A percentile compares a stretch with the other conserved stretches of the same genome.
These are phyloP conservation scores for Caenorhabditis auriculariae DNA, from an alignment of 2,888 invertebrate species.

Conservation along the genomic window DNA sequence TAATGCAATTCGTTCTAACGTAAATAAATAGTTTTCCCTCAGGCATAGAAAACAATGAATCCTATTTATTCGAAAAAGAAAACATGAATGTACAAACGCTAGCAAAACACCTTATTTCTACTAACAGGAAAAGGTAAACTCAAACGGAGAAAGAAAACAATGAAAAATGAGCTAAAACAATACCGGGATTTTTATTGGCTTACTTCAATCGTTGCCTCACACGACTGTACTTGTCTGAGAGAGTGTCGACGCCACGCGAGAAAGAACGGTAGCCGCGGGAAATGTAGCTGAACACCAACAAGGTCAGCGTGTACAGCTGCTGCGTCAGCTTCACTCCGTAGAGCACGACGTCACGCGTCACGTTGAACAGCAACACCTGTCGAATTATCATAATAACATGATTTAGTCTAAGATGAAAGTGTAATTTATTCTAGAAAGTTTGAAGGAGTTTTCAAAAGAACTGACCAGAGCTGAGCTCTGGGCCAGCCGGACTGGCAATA, in stretches of 20 bases:
- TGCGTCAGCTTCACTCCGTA: conserved; percentile 50
- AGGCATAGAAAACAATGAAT: background rate
- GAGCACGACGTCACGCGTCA: conserved; percentile 50
- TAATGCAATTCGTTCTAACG: background rate
- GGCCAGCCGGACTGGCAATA: no score
- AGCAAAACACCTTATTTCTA: background rate
- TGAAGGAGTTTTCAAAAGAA: no score
- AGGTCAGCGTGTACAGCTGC: conserved; percentile 45
- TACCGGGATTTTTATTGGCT: conserved; percentile 1
- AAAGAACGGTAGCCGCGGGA: conserved; percentile 45
- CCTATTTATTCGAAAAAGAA: background rate
- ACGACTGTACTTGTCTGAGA: conserved; percentile 39
- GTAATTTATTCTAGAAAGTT: no score
- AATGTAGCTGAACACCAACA: conserved; percentile 36
- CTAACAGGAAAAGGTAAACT: background rate
- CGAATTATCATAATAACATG: no score
- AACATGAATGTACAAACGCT: background rate
- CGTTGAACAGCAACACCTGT: conserved; percentile 52
- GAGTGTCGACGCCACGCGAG: conserved; percentile 35
- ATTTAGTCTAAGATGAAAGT: no score
- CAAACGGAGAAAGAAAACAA: background rate
- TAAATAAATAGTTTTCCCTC: background rate
- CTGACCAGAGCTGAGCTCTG: no score
- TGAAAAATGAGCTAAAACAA: background rate
- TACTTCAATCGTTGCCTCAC: conserved; percentile 37